These are phyloP conservation scores for Mustelus asterias DNA, from an alignment of 2,113 vertebrate species.

Conservation along the genomic window DNA sequence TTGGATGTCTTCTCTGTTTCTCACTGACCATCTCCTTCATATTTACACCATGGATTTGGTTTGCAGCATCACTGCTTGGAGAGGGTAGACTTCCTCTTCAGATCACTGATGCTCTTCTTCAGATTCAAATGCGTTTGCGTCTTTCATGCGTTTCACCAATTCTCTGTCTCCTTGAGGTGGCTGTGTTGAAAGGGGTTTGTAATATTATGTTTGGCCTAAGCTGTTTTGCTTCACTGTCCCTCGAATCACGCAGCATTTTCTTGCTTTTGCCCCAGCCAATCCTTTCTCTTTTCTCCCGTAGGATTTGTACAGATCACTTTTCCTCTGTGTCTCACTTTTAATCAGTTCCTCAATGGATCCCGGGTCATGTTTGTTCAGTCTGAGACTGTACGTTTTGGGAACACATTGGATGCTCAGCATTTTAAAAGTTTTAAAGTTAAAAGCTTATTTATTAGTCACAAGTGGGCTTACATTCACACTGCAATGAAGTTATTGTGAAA, in stretches of 20 bases:
- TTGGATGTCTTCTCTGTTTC: not conserved
- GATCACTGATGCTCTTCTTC: not conserved
- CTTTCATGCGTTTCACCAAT: not conserved
- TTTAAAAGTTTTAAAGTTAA: too few species aligned
- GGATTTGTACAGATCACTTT: not conserved
- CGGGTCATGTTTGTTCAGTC: not conserved
- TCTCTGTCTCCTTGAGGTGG: not conserved
- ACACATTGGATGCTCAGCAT: not conserved
- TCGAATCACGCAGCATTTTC: too few species aligned
- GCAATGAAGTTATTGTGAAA: too few species aligned
- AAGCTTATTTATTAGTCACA: too few species aligned
- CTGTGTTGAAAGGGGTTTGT: too few species aligned
- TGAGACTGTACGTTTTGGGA: not conserved
- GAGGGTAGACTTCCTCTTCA: not conserved
- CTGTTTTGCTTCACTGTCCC: too few species aligned
- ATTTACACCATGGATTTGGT: not conserved
- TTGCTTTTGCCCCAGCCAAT: too few species aligned
- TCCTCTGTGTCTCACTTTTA: not conserved
- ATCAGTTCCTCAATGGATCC: not conserved
- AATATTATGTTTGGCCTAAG: too few species aligned
- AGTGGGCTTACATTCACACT: too few species aligned
- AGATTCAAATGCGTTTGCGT: not conserved
- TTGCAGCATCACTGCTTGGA: not conserved
- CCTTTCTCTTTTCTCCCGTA: not conserved
- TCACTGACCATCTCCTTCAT: not conserved